Base-by-base conservation (phyloP, 2,888 invertebrate species). In the Gortyna flavago region DNA sequence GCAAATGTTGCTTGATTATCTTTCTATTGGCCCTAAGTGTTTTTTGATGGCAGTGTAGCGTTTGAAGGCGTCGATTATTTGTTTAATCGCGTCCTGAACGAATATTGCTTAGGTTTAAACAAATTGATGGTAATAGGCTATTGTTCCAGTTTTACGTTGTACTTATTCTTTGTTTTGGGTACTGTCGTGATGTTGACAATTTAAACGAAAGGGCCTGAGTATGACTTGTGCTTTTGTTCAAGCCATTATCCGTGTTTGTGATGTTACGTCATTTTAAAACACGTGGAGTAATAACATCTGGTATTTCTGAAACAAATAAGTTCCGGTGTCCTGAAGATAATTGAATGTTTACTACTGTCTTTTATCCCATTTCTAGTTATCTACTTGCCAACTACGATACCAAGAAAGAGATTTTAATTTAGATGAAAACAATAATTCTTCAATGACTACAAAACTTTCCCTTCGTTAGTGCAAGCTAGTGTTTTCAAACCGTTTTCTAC, bases 11-110 rank as follows among this genome's bases (percentile, higher is more conserved):
- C 88, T 86, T 92, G 92, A 92, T 91, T 91, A 91, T 93, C 89
- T 88, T 90, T 88, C 91, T 90, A 90, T 92, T 91, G 90, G 90
- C 89, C 89, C 88, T 95, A 95, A 95, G 92, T 93, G 94, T 92
- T 93, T 94, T 94, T 93, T 95, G 94, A 96, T 95, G 94, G 91
- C 90, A 73, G 86, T 88, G 80, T 83, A 72, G 87, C 87, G 85
- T 83, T 89, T 82, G 81, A 80, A 81, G 84, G 85, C 79, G 78
- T 86, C 86, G 86, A 89, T 88, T 85, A 87, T 88, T 86, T 86
- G 81, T 83, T 79, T 83, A 80, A 83, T 85, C 77, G 76, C 25
- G 44, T 67, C 59, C 41, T 70, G 11, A 65, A 79, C 61, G 64
- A 79, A 80, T 77, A 65, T 79, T 83, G 62, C 54, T 77, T n/a